Evolutionary conservation across 2,113 vertebrate genomes (phyloP), one percentile per base, ranked within the genome.

Genomic region (Nibea albiflora): DNA sequence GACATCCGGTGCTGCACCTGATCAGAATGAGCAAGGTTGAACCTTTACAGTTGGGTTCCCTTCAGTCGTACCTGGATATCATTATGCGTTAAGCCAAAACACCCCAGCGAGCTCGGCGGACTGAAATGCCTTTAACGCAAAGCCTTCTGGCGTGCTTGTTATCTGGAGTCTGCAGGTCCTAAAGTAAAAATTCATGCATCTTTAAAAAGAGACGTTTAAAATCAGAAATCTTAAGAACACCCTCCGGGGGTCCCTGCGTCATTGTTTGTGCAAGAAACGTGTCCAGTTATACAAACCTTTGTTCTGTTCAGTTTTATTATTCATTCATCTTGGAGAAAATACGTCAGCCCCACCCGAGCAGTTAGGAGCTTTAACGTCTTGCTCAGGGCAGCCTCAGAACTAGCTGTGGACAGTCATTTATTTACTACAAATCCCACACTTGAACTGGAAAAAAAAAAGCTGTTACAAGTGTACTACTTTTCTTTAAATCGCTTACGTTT

Each of bases 31-130:
- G n/a, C 22, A 64, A 66, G 63, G 22, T 54, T 73, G 52, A 74
- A 72, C 50, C 57, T 47, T 80, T 44, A 60, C 50, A 19, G 28
- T 76, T 80, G 58, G 68, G 24, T 53, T 78, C 80, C 58, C 50
- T 83, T 80, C 68, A 81, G 77, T 76, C 17, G 11, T 44, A 64
- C 61, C 62, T 11, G 11, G 80, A 85, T 86, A 81, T 84, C 76
- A 80, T 72, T 85, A 84, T 74, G 81, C 65, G 83, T 73, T 88
- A 11, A 88, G 80, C 78, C 10, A 83, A 87, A 78, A 87, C 78
- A 90, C 83, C 67, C 88, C 82, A 83, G 81, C 3, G 53, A 85
- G 85, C 81, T 83, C 73, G 76, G 85, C 81, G 82, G 62, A 75
- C 79, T 73, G 80, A 78, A 80, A 80, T 67, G 62, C 46, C 80